Evolutionary conservation across 2,113 vertebrate species (phyloP).

Genomic region (Columba livia): DNA sequence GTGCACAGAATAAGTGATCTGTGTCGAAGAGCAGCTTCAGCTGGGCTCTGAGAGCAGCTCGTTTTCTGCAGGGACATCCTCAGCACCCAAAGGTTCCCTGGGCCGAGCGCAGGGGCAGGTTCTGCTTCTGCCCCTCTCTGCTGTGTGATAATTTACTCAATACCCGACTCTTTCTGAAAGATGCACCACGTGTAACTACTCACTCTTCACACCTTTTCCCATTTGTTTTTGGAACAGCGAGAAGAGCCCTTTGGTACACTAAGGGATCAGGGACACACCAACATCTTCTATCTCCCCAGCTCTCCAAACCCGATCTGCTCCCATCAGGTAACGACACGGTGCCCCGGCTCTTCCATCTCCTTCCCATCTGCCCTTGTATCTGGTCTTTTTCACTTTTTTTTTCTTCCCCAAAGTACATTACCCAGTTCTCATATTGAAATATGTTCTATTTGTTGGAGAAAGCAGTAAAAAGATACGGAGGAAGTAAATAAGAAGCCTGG

Average conservation of each 20-base stretch:
- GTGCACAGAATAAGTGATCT: rapidly evolving
- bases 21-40: rapidly evolving
- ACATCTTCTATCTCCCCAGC: background rate
- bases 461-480: background rate
- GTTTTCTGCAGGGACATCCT: background rate
- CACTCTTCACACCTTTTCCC: background rate
- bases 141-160: background rate
- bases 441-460: background rate
- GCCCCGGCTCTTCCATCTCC: background rate
- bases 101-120: background rate
- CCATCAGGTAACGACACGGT: rapidly evolving
- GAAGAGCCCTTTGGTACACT: background rate
- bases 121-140: background rate
- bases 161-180: background rate
- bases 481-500: background rate
- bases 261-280: background rate
- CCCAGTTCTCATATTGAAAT: background rate
- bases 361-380: background rate
- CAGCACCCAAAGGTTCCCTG: background rate
- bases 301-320: background rate
- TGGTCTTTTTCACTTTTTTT: background rate
- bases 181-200: background rate
- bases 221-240: background rate
- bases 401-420: background rate
- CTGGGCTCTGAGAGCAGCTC: background rate